Evolutionary conservation across 2,113 vertebrate genomes (phyloP).

Genomic region (Mesocricetus auratus): DNA sequence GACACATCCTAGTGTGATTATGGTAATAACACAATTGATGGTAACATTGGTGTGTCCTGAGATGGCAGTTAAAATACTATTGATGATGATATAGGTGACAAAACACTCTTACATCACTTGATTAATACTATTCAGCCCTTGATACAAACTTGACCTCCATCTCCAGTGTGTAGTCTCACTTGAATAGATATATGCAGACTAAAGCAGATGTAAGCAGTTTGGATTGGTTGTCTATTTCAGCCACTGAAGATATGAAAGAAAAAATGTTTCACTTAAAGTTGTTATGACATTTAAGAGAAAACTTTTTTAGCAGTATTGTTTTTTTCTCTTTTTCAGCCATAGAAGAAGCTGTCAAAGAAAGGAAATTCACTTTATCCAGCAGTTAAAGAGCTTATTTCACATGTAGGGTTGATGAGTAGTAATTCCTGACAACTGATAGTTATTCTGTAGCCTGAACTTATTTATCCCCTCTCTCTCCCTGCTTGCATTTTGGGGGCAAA

Average conservation of each 20-base stretch:
- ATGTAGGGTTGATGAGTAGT: background rate
- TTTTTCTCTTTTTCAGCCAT: slow-evolving; percentile 37
- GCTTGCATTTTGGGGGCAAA: slow-evolving; percentile 74
- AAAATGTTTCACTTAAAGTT: slow-evolving; percentile 3
- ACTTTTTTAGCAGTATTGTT: background rate
- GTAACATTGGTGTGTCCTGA: background rate
- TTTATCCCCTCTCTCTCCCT: background rate
- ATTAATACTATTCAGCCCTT: slow-evolving; percentile 32
- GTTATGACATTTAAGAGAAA: slow-evolving; percentile 21
- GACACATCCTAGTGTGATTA: background rate
- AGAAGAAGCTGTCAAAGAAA: slow-evolving; percentile 12
- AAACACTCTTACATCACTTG: background rate
- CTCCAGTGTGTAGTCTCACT: background rate
- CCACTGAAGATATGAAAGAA: background rate
- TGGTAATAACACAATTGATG: background rate
- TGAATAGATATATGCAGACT: slow-evolving; percentile 5
- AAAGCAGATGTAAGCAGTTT: slow-evolving; percentile 21
- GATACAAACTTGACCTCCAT: background rate
- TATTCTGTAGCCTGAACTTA: slow-evolving; percentile 65
- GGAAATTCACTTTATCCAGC: background rate
- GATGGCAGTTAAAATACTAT: background rate
- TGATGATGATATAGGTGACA: background rate
- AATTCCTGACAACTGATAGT: slow-evolving; percentile 10
- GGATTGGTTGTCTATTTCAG: slow-evolving; percentile 27
- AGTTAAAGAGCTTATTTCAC: background rate